phyloP scores from a whole-genome alignment of 2,797 vertebrate species.

The Tenualosa thibaudeaui region DNA sequence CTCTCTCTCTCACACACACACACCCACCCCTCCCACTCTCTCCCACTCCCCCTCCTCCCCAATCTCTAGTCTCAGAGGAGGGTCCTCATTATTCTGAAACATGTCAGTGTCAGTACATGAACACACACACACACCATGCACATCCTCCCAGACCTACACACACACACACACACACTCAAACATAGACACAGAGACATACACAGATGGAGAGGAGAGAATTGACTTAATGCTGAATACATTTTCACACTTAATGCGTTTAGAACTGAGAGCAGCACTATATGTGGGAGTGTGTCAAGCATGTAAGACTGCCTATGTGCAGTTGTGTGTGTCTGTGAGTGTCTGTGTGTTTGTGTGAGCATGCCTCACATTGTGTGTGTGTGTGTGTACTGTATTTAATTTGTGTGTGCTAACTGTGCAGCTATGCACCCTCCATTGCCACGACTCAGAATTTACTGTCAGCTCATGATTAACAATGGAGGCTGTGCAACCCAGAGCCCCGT shows the following conservation, averaged over 20 bases:
- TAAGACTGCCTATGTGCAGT: no score
- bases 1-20: not conserved
- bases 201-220: not conserved
- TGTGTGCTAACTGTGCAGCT: not conserved
- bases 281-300: not conserved
- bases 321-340: not conserved
- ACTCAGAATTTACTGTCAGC: not conserved
- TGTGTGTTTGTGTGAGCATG: not conserved
- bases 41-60: no score
- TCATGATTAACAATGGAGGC: not conserved
- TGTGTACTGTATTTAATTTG: not conserved
- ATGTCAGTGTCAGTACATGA: constrained; percentile 70
- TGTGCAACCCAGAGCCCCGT: not conserved
- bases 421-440: not conserved
- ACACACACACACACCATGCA: constrained; percentile 58
- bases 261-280: not conserved
- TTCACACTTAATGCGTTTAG: not conserved
- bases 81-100: constrained; percentile 76
- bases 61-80: constrained; percentile 44
- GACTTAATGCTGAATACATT: not conserved
- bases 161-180: constrained; percentile 48
- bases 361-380: not conserved
- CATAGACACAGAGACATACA: not conserved
- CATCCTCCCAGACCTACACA: constrained; percentile 59
- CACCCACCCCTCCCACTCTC: no score